Base-by-base conservation (phyloP, 2,797 vertebrate genomes). In the Eulemur rubriventer region DNA sequence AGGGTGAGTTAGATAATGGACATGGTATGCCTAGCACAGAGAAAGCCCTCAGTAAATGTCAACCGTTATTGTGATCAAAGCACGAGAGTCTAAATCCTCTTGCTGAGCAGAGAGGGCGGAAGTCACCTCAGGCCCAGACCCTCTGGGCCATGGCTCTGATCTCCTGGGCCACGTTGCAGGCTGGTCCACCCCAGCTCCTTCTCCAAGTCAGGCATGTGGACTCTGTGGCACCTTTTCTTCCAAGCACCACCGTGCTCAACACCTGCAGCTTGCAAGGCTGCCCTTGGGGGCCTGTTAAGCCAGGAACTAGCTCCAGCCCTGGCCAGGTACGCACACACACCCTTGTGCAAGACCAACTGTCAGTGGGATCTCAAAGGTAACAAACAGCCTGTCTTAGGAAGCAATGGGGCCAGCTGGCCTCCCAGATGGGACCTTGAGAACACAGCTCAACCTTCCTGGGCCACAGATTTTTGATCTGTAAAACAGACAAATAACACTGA, bases 401-500 rank as follows among this genome's bases (percentile, higher is more conserved):
- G 24, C n/a, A n/a, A 6, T 7, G 14, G 13, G 43, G 22, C 48
- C 38, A 2, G 30, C 57, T 6, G 18, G 33, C 18, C 63, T 61
- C 11, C 79, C 30, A 72, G 24, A 14, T 4, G 17, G 55, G 20
- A 82, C 65, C 46, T 22, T 4, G 26, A 72, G 83, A 63, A 48
- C 86, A 55, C 1, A 2, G 11, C 14, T 63, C 55, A 8, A n/a
- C 2, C 11, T 26, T 46, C 38, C 70, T 1, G 11, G 57, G 33
- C 70, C 50, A 43, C 55, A 59, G 43, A 4, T 26, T 41, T 33
- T 43, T 13, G 35, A 17, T 7, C n/a, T 28, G 7, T 14, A 22
- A 24, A 61, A 38, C 0, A 12, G 38, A 46, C 7, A 13, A n/a
- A 52, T 1, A 6, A 87, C 0, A 1, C 0, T 1, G 69, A 50